Conservation (phyloP, 2,113 vertebrate species). For the Gavia stellata region DNA sequence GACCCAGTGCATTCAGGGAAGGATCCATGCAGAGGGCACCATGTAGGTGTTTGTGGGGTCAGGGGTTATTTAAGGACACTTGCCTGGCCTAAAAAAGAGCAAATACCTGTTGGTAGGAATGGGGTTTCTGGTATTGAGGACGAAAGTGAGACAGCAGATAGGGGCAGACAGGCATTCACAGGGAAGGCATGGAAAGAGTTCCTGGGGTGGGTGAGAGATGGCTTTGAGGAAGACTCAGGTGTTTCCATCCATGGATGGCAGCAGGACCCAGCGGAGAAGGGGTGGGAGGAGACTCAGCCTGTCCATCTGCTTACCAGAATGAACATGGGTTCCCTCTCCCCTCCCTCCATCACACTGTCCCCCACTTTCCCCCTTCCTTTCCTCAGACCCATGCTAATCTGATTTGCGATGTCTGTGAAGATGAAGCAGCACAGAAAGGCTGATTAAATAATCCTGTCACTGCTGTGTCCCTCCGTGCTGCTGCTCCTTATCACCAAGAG, state of each 20-base stretch:
- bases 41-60: not conserved
- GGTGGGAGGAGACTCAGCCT: not conserved
- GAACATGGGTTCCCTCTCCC: not conserved
- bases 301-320: not conserved
- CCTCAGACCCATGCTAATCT: conserved; percentile 46
- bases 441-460: conserved; percentile 71
- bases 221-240: not conserved
- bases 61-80: not conserved
- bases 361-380: not conserved
- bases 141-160: not conserved
- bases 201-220: not conserved
- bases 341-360: not conserved
- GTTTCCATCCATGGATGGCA: not conserved
- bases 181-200: not conserved
- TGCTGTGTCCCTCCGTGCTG: not conserved
- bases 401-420: conserved; percentile 63
- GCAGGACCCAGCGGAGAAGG: not conserved
- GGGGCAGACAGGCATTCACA: not conserved
- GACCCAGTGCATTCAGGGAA: not conserved
- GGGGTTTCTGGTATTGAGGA: not conserved
- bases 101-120: not conserved
- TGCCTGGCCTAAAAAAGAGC: not conserved
- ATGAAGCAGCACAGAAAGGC: conserved; percentile 62
- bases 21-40: not conserved
- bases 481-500: not conserved